A percentile compares a stretch with the other conserved stretches of the same genome.
Conservation (phyloP, 2,797 vertebrate genomes). For the Hapalemur alaotrensis region DNA sequence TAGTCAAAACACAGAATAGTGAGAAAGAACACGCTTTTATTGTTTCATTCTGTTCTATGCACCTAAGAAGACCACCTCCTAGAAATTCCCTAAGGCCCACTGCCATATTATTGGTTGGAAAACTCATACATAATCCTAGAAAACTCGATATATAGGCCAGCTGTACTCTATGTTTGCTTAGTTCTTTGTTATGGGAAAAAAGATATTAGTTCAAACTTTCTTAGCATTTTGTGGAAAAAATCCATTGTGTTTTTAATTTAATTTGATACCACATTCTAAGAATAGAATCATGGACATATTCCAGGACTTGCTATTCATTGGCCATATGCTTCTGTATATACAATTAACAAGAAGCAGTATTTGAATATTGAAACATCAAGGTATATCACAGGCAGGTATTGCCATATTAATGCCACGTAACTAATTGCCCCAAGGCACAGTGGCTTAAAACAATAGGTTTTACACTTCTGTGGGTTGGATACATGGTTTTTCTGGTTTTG, state of each 20-base stretch:
- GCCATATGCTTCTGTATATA: neutral
- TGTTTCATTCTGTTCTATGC: neutral
- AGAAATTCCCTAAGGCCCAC: neutral
- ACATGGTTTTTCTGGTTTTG: neutral
- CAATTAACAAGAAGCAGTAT: neutral
- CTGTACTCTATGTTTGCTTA: neutral
- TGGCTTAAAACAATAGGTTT: neutral
- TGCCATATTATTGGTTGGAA: neutral
- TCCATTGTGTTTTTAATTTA: neutral
- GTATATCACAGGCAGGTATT: neutral
- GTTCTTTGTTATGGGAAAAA: neutral
- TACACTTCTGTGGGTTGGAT: neutral
- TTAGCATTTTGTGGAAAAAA: neutral
- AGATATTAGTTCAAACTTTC: neutral
- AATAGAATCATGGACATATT: neutral
- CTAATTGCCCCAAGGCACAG: neutral
- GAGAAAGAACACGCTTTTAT: neutral
- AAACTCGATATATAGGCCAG: neutral
- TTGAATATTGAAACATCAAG: constrained; percentile 3
- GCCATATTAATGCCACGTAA: neutral
- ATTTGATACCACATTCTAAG: neutral
- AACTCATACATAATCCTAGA: neutral
- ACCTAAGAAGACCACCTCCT: neutral
- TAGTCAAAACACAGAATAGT: neutral
- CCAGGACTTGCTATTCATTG: neutral